phyloP scores from a whole-genome alignment of 2,888 invertebrate genomes.

The Limenitis camilla region DNA sequence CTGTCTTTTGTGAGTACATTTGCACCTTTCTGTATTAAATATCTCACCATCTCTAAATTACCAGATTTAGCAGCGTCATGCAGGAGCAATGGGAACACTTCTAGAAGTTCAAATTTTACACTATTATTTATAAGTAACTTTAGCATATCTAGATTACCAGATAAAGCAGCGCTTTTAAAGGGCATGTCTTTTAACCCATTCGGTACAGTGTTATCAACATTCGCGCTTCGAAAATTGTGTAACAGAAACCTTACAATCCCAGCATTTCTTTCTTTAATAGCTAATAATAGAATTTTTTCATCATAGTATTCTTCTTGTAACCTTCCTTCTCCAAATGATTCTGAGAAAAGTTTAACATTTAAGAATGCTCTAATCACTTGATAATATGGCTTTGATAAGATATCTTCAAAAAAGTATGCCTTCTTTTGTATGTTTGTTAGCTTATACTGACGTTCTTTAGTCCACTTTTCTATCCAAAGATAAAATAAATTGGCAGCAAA shows the following conservation, averaged over 20 bases:
- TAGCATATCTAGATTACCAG: not conserved
- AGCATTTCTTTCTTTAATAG: not conserved
- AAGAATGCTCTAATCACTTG: not conserved
- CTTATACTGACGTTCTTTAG: not conserved
- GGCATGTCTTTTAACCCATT: no score
- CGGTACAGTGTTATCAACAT: not conserved
- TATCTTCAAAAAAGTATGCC: not conserved
- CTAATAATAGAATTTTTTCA: not conserved
- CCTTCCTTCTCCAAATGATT: not conserved
- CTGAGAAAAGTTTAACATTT: not conserved
- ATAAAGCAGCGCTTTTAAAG: not conserved
- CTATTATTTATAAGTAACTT: not conserved
- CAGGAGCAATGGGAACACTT: not conserved
- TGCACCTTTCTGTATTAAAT: not conserved
- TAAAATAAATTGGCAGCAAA: not conserved
- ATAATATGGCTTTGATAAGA: not conserved
- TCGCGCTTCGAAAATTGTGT: not conserved
- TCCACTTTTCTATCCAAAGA: not conserved
- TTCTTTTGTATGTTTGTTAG: not conserved
- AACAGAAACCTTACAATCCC: not conserved
- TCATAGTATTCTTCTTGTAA: not conserved
- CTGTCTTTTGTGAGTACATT: no score
- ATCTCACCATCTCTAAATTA: not conserved
- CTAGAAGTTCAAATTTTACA: not conserved
- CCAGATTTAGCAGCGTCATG: not conserved